Conservation (phyloP, 2,113 vertebrate species). For the Nettapus auritus region DNA sequence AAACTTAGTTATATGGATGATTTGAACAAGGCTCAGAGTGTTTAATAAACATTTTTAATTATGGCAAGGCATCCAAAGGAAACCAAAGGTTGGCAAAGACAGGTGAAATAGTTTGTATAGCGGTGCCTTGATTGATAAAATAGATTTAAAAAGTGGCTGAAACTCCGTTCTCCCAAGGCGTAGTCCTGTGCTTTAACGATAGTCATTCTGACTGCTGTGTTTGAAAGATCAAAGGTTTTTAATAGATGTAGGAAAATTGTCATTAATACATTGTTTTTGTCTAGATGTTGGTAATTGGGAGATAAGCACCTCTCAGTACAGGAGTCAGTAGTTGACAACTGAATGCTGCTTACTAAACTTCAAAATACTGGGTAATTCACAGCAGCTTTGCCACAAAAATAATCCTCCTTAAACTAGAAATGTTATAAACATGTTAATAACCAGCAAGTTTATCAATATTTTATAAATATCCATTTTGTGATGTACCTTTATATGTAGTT, state of each 20-base stretch:
- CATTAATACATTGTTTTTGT: not conserved
- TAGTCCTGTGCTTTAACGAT: not conserved
- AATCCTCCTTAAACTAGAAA: not conserved
- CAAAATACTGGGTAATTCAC: not conserved
- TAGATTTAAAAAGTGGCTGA: not conserved
- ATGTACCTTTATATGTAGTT: not conserved
- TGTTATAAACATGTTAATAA: not conserved
- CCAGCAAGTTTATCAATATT: not conserved
- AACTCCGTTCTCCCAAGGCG: not conserved
- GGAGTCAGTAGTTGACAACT: not conserved
- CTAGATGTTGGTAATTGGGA: not conserved
- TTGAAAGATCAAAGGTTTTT: not conserved
- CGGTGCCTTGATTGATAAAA: not conserved
- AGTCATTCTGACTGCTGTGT: not conserved
- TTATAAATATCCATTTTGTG: not conserved
- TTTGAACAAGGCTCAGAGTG: not conserved
- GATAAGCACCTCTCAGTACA: not conserved
- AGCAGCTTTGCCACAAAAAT: not conserved
- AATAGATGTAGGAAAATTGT: not conserved
- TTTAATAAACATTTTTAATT: not conserved
- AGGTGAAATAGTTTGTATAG: not conserved
- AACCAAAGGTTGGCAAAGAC: not conserved
- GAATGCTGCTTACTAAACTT: not conserved
- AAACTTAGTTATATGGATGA: not conserved
- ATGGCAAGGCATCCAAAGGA: no score